Conservation (phyloP, 1,140 invertebrate species). For the Megalonaias nervosa region DNA sequence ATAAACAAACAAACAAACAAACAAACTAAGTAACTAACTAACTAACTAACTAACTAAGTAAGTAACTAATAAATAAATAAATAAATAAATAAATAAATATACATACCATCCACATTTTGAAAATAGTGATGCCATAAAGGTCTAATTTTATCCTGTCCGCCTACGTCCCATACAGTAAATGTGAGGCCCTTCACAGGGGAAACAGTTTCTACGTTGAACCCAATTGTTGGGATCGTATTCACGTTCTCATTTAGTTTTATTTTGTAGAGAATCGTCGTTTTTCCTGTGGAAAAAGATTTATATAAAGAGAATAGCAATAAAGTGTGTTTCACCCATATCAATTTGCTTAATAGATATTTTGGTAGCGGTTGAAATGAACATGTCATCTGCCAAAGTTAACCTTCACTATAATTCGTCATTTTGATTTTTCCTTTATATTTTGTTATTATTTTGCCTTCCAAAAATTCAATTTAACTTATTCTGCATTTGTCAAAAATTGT, state of each 20-base stretch:
- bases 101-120: slow-evolving; percentile 57
- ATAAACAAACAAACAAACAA: slow-evolving; percentile 52
- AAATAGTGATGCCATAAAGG: slow-evolving; percentile 64
- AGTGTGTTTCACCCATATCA: too few species aligned
- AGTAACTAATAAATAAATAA: background rate
- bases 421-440: too few species aligned
- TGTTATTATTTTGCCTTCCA: too few species aligned
- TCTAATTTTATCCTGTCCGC: slow-evolving; percentile 72
- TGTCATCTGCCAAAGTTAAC: too few species aligned
- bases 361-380: too few species aligned
- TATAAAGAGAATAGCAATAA: too few species aligned
- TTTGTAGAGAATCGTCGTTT: slow-evolving; percentile 95
- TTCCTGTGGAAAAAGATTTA: slow-evolving; percentile 41
- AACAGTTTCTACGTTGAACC: slow-evolving; percentile 67
- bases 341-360: too few species aligned
- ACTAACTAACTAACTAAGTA: slow-evolving; percentile 35
- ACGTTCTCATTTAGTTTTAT: slow-evolving; percentile 88
- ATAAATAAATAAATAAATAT: background rate
- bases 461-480: too few species aligned
- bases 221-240: slow-evolving; percentile 66
- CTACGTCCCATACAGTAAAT: slow-evolving; percentile 73
- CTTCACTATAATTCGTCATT: too few species aligned
- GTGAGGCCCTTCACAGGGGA: slow-evolving; percentile 66
- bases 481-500: too few species aligned
- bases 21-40: too few species aligned